Evolutionary conservation across 2,888 invertebrate species (phyloP), one percentile per base, ranked within the genome.

Genomic region (Eilema depressum): DNA sequence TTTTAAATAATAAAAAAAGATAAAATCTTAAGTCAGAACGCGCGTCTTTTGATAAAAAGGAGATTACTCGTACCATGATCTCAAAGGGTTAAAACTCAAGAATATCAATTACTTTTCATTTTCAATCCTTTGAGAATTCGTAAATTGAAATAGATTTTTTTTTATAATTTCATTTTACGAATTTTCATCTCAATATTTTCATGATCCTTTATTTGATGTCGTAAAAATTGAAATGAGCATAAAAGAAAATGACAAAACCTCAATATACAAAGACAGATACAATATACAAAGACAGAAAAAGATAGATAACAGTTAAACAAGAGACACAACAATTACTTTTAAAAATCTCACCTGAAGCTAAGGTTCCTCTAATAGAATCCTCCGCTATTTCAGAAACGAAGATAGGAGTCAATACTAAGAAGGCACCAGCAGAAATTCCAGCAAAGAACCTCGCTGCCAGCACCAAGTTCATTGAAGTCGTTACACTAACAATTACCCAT

Each of bases 381-480:
- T 97, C 96, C 0, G 97, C 95, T 0, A 97, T 96, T 87, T 97
- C 97, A 0, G 96, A 96, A 30, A 96, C 95, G 84, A 96, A 97
- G 23, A 97, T 94, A 0, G 97, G 97, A 0, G 95, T 93, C 41
- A 96, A 91, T 14, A 96, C 95, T 14, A 96, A 87, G 0, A 92
- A 88, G 0, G 96, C 94, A 1, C 96, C 96, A 0, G 96, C 96
- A 0, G 96, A 94, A 0, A 96, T 81, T 0, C 97, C 97, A 0
- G 95, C 91, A 1, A 97, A 78, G 63, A 97, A 94, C 65, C 96
- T 91, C 0, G 96, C 96, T 0, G 92, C 84, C 28, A 96, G 88
- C 3, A 97, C 88, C 61, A 95, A 86, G 0, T 77, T 81, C 0
- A 94, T 86, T 17, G 95, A 91, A 3, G 85, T 88, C 0, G 96